Base-by-base conservation (phyloP, 1,140 invertebrate species). In the Conopomorpha cramerella region DNA sequence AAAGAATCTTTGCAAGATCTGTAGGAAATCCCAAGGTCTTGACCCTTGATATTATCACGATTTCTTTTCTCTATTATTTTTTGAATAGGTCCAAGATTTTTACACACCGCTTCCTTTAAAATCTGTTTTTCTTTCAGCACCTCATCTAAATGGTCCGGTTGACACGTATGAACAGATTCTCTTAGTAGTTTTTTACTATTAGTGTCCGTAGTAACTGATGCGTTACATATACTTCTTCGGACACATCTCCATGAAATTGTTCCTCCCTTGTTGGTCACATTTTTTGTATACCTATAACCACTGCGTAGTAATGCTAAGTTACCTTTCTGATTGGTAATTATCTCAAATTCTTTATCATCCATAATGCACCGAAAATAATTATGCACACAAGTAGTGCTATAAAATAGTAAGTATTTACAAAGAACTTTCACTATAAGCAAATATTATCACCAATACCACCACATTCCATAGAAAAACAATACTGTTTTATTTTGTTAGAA, bases 31-130 rank as follows among this genome's bases (percentile, higher is more conserved):
- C 19, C 10, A 6, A 23, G 19, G 10, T 23, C 19, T 4, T 23
- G 19, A 6, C 10, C 4, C 19, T 23, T 23, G 19, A n/a, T n/a
- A n/a, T n/a, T n/a, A n/a, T n/a, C n/a, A n/a, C n/a, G n/a, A n/a
- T n/a, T n/a, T n/a, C n/a, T 15, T 30, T 31, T 23, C 16, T 43
- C 41, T 12, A 16, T 35, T 11, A 39, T 34, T 39, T 39, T 14
- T 26, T 43, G 31, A 18, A 43, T 23, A 19, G 41, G 28, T 15
- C 32, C 13, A 12, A 41, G 18, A 39, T 45, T 13, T 26, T 38
- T 8, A 27, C 36, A 38, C n/a, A 41, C 35, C 16, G 19, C 16
- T 13, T 38, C 26, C 26, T 45, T 45, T 10, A 31, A 16, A 26
- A 10, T 13, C 8, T 23, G 14, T 3, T 15, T 32, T 8, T 18